phyloP scores from a whole-genome alignment of 2,113 vertebrate species.

The Chrysochloris asiatica region DNA sequence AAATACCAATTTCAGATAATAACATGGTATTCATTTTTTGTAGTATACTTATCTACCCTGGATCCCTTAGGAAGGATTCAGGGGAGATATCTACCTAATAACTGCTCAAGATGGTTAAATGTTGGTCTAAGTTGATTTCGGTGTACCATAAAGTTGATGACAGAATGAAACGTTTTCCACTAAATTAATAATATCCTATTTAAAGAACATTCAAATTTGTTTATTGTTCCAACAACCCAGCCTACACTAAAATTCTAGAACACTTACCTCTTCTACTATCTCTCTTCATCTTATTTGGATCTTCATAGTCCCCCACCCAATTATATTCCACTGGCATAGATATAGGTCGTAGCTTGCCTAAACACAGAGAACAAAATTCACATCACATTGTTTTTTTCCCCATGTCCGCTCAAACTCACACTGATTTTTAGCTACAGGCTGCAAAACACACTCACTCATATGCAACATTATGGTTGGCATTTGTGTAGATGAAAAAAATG shows the following conservation, averaged over 20 bases:
- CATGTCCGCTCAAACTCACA: slow-evolving; percentile 68
- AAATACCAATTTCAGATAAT: slow-evolving; percentile 61
- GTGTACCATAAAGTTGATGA: slow-evolving; percentile 32
- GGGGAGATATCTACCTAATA: slow-evolving; percentile 45
- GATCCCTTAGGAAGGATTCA: slow-evolving; percentile 57
- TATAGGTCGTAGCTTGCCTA: slow-evolving; percentile 96
- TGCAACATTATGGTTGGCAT: slow-evolving; percentile 77
- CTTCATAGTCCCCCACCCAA: slow-evolving; percentile 99
- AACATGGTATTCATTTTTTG: slow-evolving; percentile 44
- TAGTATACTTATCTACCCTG: slow-evolving; percentile 41
- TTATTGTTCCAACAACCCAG: slow-evolving; percentile 73
- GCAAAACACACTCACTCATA: slow-evolving; percentile 79
- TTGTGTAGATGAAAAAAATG: slow-evolving; percentile 76
- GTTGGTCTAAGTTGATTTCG: slow-evolving; percentile 50
- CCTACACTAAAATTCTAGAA: slow-evolving; percentile 80
- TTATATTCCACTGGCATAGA: slow-evolving; percentile 99
- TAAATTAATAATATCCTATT: slow-evolving; percentile 61
- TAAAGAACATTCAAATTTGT: slow-evolving; percentile 67
- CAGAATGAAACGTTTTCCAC: slow-evolving; percentile 41
- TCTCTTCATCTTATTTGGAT: slow-evolving; percentile 97
- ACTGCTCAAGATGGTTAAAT: slow-evolving; percentile 53
- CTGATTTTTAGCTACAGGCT: slow-evolving; percentile 70
- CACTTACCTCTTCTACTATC: slow-evolving; percentile 98
- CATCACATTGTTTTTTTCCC: slow-evolving; percentile 77
- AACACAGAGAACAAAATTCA: slow-evolving; percentile 84